Conservation (phyloP, 2,113 vertebrate genomes). For the Eurypyga helias region DNA sequence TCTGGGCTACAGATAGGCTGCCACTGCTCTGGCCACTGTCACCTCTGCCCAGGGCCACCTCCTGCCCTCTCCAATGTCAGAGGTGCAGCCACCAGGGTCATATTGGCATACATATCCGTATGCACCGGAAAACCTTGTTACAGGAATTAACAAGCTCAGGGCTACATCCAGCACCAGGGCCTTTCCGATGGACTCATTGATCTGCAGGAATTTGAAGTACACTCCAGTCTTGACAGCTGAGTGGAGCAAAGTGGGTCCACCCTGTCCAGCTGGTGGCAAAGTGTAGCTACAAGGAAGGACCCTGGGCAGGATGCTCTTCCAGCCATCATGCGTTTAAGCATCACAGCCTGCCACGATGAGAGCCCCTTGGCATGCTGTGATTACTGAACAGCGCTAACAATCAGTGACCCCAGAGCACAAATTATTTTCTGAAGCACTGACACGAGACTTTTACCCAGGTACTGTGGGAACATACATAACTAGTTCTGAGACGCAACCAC, state of each 20-base stretch:
- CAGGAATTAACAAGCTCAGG: not conserved
- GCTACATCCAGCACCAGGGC: not conserved
- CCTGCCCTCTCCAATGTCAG: not conserved
- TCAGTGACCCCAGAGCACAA: not conserved
- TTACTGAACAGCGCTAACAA: not conserved
- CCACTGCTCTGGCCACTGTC: not conserved
- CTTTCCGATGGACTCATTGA: not conserved
- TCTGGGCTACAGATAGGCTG: not conserved
- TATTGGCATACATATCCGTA: not conserved
- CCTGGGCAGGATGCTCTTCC: not conserved
- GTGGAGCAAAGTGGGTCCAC: no score
- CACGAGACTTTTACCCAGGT: not conserved
- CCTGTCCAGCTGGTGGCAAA: not conserved
- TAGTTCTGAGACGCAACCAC: not conserved
- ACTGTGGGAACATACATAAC: not conserved
- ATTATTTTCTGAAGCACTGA: not conserved
- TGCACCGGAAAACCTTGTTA: not conserved
- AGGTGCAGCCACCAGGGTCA: not conserved
- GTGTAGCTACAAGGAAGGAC: not conserved
- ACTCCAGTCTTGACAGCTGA: not conserved
- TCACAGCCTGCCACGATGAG: not conserved
- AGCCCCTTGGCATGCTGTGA: rapidly evolving
- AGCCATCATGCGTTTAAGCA: not conserved
- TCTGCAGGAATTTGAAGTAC: not conserved
- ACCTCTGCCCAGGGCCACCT: not conserved